Conservation (phyloP, 2,888 invertebrate species). For the Dicyrtoma fusca region DNA sequence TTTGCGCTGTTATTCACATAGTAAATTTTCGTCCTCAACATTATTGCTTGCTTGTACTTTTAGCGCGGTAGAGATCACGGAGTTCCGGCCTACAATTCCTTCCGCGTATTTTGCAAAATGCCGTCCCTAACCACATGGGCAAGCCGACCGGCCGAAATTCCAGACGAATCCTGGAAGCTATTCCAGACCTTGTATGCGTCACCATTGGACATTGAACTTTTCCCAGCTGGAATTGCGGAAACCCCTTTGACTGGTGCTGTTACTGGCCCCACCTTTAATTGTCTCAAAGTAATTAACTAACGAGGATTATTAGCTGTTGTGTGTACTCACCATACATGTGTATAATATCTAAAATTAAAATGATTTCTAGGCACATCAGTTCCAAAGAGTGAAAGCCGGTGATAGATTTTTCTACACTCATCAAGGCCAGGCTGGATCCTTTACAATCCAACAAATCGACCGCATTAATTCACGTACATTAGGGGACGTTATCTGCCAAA, state of each 20-base stretch:
- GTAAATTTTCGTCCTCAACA: no score
- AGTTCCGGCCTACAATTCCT: constrained; percentile 40
- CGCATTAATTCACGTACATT: constrained; percentile 39
- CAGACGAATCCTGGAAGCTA: constrained; percentile 40
- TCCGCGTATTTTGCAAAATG: constrained; percentile 43
- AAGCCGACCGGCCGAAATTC: constrained; percentile 44
- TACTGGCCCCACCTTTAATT: constrained; percentile 85
- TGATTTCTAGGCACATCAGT: constrained; percentile 46
- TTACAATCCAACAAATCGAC: constrained; percentile 32
- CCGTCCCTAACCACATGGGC: constrained; percentile 41
- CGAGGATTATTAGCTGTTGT: neutral
- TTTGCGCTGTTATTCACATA: neutral
- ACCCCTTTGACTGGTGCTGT: constrained; percentile 76
- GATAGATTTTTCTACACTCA: constrained; percentile 54
- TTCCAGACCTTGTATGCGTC: constrained; percentile 42
- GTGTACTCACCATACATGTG: no score
- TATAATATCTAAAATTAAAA: no score
- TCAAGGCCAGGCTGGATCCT: constrained; percentile 40
- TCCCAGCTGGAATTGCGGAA: constrained; percentile 82
- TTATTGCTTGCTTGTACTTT: constrained; percentile 16
- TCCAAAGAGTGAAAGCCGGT: constrained; percentile 43
- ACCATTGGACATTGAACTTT: constrained; percentile 73
- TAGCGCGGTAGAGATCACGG: constrained; percentile 50
- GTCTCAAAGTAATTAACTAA: constrained; percentile 65
- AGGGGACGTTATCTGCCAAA: constrained; percentile 52